Evolutionary conservation across 2,888 invertebrate species (phyloP).

Genomic region (Cryptus armator): DNA sequence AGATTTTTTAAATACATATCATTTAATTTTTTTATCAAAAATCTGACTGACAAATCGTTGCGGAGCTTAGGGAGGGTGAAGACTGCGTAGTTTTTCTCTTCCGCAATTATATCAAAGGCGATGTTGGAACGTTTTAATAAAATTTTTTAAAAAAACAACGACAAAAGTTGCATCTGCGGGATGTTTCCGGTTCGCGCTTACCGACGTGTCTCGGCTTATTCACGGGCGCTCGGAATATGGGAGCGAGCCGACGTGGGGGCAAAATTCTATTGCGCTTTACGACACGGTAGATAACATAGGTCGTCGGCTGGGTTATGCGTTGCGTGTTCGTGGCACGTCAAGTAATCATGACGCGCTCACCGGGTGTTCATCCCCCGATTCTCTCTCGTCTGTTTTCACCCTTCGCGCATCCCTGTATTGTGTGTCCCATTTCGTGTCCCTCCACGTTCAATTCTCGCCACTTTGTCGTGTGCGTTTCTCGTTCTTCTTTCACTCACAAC

Average conservation of each 20-base stretch:
- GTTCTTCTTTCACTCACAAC: neutral
- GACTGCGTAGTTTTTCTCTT: neutral
- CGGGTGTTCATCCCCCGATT: neutral
- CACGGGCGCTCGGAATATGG: neutral
- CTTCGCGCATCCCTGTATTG: neutral
- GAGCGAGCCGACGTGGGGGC: neutral
- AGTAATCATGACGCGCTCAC: slow-evolving; percentile 71
- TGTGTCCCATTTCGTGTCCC: neutral
- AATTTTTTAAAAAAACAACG: neutral
- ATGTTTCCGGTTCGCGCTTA: neutral
- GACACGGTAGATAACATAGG: slow-evolving; percentile 69
- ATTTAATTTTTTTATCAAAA: slow-evolving; percentile 7
- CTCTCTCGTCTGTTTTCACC: neutral
- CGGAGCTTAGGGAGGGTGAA: neutral
- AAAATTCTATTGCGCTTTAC: slow-evolving; percentile 57
- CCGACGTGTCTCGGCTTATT: neutral
- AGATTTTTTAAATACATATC: slow-evolving; percentile 2
- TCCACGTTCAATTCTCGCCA: neutral
- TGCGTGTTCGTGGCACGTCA: slow-evolving; percentile 53
- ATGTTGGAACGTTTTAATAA: neutral
- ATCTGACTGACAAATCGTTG: neutral
- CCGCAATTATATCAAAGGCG: neutral
- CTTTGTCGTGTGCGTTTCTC: neutral
- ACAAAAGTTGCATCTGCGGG: neutral
- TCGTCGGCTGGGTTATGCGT: slow-evolving; percentile 67